Conservation (phyloP, 53 echinoderm and acorn worm genomes). For the Apostichopus leukothele region DNA sequence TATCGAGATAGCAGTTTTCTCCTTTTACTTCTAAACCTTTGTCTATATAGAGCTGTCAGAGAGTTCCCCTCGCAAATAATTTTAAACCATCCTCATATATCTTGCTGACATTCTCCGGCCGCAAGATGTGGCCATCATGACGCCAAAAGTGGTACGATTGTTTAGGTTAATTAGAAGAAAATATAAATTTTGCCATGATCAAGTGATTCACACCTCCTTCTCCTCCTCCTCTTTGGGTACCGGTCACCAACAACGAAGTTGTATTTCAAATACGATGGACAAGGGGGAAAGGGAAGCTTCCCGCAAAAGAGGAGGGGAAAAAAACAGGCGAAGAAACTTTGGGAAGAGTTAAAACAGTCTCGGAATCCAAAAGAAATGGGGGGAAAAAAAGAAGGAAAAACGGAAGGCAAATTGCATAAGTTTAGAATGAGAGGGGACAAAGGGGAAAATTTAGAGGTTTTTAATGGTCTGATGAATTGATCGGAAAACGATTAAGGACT, state of each 20-base stretch:
- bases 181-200: constrained; percentile 46
- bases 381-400: too few relatives aligned
- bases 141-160: constrained; percentile 45
- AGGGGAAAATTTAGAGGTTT: too few relatives aligned
- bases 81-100: constrained; percentile 27
- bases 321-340: background rate
- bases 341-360: too few relatives aligned
- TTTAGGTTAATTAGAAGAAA: constrained; percentile 51
- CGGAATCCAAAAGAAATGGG: too few relatives aligned
- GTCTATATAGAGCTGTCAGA: background rate
- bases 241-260: constrained; percentile 23
- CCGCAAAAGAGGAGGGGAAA: background rate
- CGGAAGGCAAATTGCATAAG: too few relatives aligned
- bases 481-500: too few relatives aligned
- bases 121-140: constrained; percentile 41
- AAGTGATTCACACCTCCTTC: constrained; percentile 37
- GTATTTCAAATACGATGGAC: constrained; percentile 39
- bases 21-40: background rate
- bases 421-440: too few relatives aligned
- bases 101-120: constrained; percentile 38
- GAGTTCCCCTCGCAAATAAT: constrained; percentile 12
- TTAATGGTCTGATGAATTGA: too few relatives aligned
- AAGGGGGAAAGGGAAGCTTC: background rate
- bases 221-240: background rate
- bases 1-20: background rate